Percentiles rank a stretch among this genome's conserved stretches.
Evolutionary conservation across 2,113 vertebrate genomes (phyloP).

Genomic region (Microcebus tavaratra): DNA sequence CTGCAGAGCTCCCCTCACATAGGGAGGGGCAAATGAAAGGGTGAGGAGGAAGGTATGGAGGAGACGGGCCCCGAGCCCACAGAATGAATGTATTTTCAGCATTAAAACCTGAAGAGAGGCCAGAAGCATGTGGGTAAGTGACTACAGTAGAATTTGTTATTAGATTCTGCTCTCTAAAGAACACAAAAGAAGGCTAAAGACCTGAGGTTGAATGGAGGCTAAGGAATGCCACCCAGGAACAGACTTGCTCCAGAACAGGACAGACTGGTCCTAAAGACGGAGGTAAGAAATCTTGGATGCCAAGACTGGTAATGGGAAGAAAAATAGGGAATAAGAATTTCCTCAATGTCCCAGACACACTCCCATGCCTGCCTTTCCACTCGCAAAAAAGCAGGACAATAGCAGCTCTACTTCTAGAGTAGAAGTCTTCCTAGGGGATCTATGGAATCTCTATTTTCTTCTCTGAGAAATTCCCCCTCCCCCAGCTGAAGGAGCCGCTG

Average conservation of each 20-base stretch:
- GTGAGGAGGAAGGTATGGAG: not conserved
- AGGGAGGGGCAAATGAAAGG: not conserved
- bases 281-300: not conserved
- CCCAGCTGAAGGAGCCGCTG: not conserved
- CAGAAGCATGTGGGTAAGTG: not conserved
- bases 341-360: not conserved
- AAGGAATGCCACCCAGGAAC: constrained; percentile 21
- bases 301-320: constrained; percentile 40
- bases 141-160: not conserved
- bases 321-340: not conserved
- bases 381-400: not conserved
- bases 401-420: not conserved
- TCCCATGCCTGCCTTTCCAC: not conserved
- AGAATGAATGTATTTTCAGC: not conserved
- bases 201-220: constrained; percentile 18
- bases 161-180: not conserved
- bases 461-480: not conserved
- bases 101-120: not conserved
- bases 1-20: not conserved
- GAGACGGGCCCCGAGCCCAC: too few species aligned
- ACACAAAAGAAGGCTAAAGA: not conserved
- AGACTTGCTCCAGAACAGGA: not conserved
- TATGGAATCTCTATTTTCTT: not conserved
- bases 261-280: not conserved
- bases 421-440: not conserved